These are phyloP conservation scores for Drosophila merina DNA, from an alignment of 2,888 invertebrate genomes.

Conservation along the genomic window DNA sequence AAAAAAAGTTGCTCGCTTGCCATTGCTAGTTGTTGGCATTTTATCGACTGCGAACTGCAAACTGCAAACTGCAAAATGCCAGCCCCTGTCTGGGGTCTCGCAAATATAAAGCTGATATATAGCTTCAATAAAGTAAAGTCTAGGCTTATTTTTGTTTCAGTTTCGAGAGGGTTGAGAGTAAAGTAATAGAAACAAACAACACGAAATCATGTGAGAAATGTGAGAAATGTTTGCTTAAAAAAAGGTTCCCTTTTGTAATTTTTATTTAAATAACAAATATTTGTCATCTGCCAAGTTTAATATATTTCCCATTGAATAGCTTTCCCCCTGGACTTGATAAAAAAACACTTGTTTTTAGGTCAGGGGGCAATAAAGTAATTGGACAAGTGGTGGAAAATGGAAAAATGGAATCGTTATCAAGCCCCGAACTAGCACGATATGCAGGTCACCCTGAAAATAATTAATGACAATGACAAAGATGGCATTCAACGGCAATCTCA, in stretches of 20 bases:
- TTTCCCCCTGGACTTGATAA: neutral
- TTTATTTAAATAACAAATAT: conserved; percentile 7
- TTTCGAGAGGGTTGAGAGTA: conserved; percentile 29
- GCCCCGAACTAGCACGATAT: conserved; percentile 9
- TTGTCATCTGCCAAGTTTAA: neutral
- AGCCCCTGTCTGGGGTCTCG: neutral
- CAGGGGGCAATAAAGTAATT: conserved; percentile 19
- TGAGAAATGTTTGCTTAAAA: neutral
- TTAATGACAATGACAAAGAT: conserved; percentile 7
- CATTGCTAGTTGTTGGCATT: conserved; percentile 51
- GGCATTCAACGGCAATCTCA: conserved; percentile 11
- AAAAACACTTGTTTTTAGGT: neutral
- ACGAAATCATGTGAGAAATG: neutral
- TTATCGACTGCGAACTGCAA: conserved; percentile 69
- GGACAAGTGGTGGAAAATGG: conserved; percentile 1
- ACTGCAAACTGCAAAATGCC: conserved; percentile 16
- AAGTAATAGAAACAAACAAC: conserved; percentile 10
- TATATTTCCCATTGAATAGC: no score
- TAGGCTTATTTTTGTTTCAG: conserved; percentile 24
- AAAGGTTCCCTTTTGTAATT: neutral
- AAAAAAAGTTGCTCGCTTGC: conserved; percentile 39
- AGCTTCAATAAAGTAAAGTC: conserved; percentile 14
- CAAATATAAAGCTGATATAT: neutral
- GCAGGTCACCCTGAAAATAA: conserved; percentile 12
- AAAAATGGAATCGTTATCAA: conserved; percentile 24